Base-by-base conservation (phyloP, 1,140 invertebrate species). In the Liolophura sinensis region DNA sequence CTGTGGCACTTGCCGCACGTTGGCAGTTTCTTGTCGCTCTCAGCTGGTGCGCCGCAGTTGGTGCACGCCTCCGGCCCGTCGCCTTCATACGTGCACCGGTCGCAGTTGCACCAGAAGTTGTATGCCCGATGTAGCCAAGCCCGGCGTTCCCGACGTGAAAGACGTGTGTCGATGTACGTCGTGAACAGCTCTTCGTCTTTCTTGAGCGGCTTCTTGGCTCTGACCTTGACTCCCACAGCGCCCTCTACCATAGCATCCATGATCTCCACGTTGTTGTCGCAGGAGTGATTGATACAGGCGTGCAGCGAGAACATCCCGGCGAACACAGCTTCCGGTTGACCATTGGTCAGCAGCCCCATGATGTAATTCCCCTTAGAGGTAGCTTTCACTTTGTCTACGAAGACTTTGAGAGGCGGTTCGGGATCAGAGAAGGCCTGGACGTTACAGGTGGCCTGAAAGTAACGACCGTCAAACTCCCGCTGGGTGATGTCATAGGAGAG, bases 21-120 rank as follows among this genome's bases (percentile, higher is more conserved):
- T 49, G 72, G 67, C 64, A 57, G 64, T 63, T 15, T 61, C 54
- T 65, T 62, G 16, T 66, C 71, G 11, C 67, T 60, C 16, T 64
- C 31, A 5, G 73, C 68, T 1, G 65, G 54, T 24, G 66, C 71
- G 0, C 64, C 68, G 64, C 78, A 79, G n/a, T 79, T 57, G 5
- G 75, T 74, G 55, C 78, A 79, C 14, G 25, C 61, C 0, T 66
- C 46, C 12, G 78, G 71, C 16, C 70, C 69, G 24, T 76, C 72
- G 20, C 78, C 78, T 60, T 79, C 74, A 64, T 69, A 74, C 63
- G 67, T 55, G 48, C 78, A 79, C 49, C 73, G 60, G 12, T 31
- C 31, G 66, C 78, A 79, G 27, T 73, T 62, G 54, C 78, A 79
- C 72, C 72, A 73, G 63, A 79, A 79, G 61, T 73, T 73, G 65